A percentile compares a stretch with the other conserved stretches of the same genome.
These are phyloP conservation scores for Actinopyga echinites DNA, from an alignment of 53 echinoderm and acorn worm species.

Conservation along the genomic window DNA sequence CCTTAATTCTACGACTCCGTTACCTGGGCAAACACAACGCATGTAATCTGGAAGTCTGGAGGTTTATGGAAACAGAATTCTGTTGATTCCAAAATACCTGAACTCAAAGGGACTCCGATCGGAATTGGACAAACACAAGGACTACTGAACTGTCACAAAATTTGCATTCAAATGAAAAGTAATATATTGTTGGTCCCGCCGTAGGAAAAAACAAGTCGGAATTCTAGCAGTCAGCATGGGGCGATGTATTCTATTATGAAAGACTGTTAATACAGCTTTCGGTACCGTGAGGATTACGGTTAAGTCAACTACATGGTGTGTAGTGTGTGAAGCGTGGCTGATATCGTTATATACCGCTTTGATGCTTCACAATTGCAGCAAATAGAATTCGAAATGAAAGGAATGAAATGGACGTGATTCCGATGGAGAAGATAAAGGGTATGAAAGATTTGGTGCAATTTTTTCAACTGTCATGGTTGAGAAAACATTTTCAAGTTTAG, in stretches of 20 bases:
- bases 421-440: no score
- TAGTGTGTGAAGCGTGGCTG: not conserved
- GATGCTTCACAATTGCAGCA: not conserved
- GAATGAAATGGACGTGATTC: no score
- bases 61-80: no score
- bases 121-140: no score
- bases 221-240: conserved; percentile 3
- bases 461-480: no score
- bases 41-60: not conserved
- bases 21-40: conserved; percentile 15
- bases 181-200: not conserved
- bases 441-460: no score
- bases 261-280: not conserved
- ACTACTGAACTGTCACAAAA: no score
- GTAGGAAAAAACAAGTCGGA: not conserved
- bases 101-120: no score
- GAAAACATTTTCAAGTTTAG: no score
- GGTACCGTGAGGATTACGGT: conserved; percentile 14
- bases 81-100: no score
- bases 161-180: no score
- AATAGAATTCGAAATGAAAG: no score
- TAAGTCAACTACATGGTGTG: conserved; percentile 24
- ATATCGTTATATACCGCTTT: conserved; percentile 16
- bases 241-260: conserved; percentile 12
- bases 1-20: not conserved